A percentile compares a stretch with the other conserved stretches of the same genome.
Evolutionary conservation across 2,113 vertebrate genomes (phyloP).

Genomic region (Trogon surrucura): DNA sequence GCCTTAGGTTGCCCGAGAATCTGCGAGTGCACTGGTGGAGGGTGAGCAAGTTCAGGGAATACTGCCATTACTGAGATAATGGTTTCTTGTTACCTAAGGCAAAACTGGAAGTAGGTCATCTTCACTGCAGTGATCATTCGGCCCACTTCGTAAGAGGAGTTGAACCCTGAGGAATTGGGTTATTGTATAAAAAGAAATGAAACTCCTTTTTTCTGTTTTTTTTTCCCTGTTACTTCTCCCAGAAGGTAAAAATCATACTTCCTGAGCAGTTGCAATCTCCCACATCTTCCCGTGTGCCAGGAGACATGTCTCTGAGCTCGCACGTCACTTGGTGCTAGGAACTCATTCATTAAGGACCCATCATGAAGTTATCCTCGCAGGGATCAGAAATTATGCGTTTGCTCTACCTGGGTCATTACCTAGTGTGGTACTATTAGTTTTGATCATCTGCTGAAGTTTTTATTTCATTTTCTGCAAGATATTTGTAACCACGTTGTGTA

Average conservation of each 20-base stretch:
- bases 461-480: neutral
- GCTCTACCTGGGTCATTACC: neutral
- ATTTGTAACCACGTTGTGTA: neutral
- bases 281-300: neutral
- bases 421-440: neutral
- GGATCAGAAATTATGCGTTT: neutral
- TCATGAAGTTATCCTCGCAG: neutral
- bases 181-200: neutral
- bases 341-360: neutral
- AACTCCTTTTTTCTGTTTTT: neutral
- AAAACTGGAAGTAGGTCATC: slow-evolving; percentile 48
- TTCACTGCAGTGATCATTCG: neutral
- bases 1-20: neutral
- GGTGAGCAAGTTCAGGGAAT: neutral
- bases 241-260: slow-evolving; percentile 25
- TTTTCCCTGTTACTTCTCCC: neutral
- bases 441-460: neutral
- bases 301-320: neutral
- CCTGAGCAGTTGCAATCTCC: neutral
- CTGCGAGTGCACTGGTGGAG: neutral
- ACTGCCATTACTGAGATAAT: neutral
- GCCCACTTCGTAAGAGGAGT: neutral
- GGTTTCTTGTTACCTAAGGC: slow-evolving; percentile 4
- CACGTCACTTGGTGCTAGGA: neutral
- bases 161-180: slow-evolving; percentile 19